Evolutionary conservation across 2,797 vertebrate genomes (phyloP), one percentile per base, ranked within the genome.

Genomic region (Tiaroga cobitis): DNA sequence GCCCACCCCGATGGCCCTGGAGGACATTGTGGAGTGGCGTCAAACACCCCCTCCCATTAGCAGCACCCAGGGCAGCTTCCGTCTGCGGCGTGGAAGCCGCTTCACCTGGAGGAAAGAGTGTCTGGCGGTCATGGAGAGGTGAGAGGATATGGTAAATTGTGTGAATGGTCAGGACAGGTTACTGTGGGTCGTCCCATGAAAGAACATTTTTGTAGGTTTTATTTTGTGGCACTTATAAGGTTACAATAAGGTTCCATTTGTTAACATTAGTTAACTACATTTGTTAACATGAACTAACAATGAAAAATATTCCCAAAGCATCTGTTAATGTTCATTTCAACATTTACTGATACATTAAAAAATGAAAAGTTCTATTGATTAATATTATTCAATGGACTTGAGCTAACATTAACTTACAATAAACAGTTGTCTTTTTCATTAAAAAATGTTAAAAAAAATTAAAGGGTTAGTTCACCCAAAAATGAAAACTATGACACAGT

Each of bases 71-170:
- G 97, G 96, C 74, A 97, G 96, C 89, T 97, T 97, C 92, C 92
- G 96, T n/a, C 94, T 97, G 89, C 94, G 97, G 78, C 92, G 96
- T 72, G 97, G 97, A 85, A 97, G 96, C 88, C 95, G 97, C 8
- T 97, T 97, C 93, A 97, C 96, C 68, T 97, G 96, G 97, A 95
- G 97, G 89, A 97, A 97, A 93, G 97, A 97, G 89, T 97, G 97
- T 90, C 93, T 97, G 91, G 96, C 97, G 39, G 97, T 97, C 70
- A 97, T 97, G 96, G 97, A 97, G 93, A 97, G 96, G 96, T 97
- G 93, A 0, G 89, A 61, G 26, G 15, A 43, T 75, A 6, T 21
- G 61, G n/a, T 21, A 1, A 37, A 59, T 43, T 29, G 68, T 59
- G 37, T 81, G 34, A 81, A 69, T 54, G 63, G 59, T 65, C 56